phyloP scores from a whole-genome alignment of 2,113 vertebrate genomes.

The Oreochromis niloticus region DNA sequence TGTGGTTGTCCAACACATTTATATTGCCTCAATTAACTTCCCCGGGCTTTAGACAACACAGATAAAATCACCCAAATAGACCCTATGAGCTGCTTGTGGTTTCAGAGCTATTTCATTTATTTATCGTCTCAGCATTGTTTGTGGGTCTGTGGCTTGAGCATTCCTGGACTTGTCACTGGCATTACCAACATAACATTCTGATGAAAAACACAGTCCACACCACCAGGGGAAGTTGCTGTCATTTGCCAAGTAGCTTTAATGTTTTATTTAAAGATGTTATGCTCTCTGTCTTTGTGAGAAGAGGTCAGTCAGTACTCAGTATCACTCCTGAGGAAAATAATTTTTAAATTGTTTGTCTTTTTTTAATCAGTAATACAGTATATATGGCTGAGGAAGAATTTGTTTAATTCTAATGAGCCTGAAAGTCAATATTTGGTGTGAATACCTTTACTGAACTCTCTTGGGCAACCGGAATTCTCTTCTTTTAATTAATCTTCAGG shows the following conservation, averaged over 20 bases:
- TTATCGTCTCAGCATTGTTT: constrained; percentile 42
- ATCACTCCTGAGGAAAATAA: not conserved
- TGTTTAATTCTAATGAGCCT: no score
- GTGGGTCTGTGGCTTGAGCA: constrained; percentile 20
- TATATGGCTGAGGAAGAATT: not conserved
- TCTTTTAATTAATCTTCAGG: no score
- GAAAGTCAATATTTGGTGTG: not conserved
- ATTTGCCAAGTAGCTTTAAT: constrained; percentile 9
- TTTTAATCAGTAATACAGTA: not conserved
- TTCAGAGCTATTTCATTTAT: constrained; percentile 46
- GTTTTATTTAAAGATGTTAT: constrained; percentile 9
- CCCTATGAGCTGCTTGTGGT: constrained; percentile 21
- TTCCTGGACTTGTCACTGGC: constrained; percentile 40
- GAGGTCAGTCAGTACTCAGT: not conserved
- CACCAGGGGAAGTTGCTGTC: not conserved
- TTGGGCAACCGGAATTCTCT: no score
- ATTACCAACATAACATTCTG: constrained; percentile 22
- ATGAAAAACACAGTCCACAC: constrained; percentile 12
- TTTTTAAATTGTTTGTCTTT: no score
- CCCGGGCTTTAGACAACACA: constrained; percentile 3
- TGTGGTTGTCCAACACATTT: constrained; percentile 68
- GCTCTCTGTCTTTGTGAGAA: constrained; percentile 7
- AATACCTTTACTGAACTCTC: no score
- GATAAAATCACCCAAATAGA: constrained; percentile 29
- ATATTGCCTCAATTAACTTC: constrained; percentile 56